Percentiles rank a stretch among this genome's conserved stretches.
These are phyloP conservation scores for Crotalus tigris DNA, from an alignment of 2,113 vertebrate species.

Conservation along the genomic window DNA sequence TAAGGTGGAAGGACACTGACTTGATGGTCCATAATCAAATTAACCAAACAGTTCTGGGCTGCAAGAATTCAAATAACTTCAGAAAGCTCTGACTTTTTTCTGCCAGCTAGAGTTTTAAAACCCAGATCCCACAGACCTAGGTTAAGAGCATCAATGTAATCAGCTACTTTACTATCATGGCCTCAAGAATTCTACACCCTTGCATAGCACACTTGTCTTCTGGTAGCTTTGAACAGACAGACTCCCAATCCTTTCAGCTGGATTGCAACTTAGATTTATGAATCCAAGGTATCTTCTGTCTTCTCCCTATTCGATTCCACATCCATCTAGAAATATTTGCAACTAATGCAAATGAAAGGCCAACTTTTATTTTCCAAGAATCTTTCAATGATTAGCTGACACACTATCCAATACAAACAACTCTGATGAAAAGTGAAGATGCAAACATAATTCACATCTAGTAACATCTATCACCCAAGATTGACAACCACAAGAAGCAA, in stretches of 20 bases:
- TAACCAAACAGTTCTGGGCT: background rate
- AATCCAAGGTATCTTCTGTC: background rate
- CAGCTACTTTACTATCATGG: background rate
- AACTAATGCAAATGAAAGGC: constrained; percentile 10
- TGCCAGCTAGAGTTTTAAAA: too few species aligned
- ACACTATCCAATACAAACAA: constrained; percentile 1
- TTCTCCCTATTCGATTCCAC: background rate
- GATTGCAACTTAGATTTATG: background rate
- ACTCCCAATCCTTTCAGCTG: background rate
- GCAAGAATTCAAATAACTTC: too few species aligned
- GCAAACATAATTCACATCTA: background rate
- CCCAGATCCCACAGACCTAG: background rate
- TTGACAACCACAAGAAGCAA: constrained; percentile 1
- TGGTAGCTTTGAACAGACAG: background rate
- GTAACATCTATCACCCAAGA: background rate
- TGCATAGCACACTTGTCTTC: background rate
- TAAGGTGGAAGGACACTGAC: background rate
- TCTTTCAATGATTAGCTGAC: constrained; percentile 20
- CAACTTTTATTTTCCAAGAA: background rate
- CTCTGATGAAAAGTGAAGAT: background rate
- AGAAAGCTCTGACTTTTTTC: too few species aligned
- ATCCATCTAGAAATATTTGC: background rate
- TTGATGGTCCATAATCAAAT: background rate
- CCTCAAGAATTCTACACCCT: background rate
- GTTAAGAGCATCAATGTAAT: background rate